A percentile compares a stretch with the other conserved stretches of the same genome.
phyloP scores from a whole-genome alignment of 2,888 invertebrate species.

The Pasiphila rectangulata region DNA sequence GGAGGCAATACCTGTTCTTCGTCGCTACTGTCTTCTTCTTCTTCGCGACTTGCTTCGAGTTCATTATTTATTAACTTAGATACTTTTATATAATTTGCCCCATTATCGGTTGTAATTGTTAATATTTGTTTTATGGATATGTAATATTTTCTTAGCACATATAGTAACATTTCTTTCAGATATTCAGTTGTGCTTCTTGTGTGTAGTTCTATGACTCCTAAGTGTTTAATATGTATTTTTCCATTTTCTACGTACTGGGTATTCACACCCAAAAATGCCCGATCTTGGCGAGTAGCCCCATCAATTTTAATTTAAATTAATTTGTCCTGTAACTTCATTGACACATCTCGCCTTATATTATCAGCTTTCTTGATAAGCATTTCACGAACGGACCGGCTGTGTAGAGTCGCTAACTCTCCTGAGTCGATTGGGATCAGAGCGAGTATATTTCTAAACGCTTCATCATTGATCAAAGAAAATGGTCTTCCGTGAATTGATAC shows the following conservation, averaged over 20 bases:
- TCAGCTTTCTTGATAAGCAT: too few relatives aligned
- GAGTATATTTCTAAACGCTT: conserved; percentile 19
- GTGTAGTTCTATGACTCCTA: neutral
- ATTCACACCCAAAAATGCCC: too few relatives aligned
- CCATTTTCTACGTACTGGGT: neutral
- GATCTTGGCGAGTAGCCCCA: too few relatives aligned
- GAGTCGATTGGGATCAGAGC: conserved; percentile 7
- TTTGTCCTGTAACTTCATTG: too few relatives aligned
- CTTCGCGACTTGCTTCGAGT: too few relatives aligned
- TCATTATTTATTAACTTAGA: too few relatives aligned
- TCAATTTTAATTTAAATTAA: too few relatives aligned
- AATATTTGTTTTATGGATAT: neutral
- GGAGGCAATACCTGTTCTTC: conserved; percentile 11
- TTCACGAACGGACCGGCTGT: neutral
- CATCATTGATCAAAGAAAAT: conserved; percentile 17
- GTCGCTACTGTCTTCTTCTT: too few relatives aligned
- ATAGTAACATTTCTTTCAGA: neutral
- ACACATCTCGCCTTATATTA: too few relatives aligned
- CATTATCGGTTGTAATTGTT: neutral
- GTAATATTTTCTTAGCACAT: neutral
- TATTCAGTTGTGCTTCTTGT: neutral
- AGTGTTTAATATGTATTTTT: neutral
- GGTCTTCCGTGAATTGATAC: conserved; percentile 21
- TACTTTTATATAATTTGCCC: conserved; percentile 16
- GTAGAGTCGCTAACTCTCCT: neutral